Evolutionary conservation across 1,140 invertebrate species (phyloP).

Genomic region (Scaptomyza hsui): DNA sequence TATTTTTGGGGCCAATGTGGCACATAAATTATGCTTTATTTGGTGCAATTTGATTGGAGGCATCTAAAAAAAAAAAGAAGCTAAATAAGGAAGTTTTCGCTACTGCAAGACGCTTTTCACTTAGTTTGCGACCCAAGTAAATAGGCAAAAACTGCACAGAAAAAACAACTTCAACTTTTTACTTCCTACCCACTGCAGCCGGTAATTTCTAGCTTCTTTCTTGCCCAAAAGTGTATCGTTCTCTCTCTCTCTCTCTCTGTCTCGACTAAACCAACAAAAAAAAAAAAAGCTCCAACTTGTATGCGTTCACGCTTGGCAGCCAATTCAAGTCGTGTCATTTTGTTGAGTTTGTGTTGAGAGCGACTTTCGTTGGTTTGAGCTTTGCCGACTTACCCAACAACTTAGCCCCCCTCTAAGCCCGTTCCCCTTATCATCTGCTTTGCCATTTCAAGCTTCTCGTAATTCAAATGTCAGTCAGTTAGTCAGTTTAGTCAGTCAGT

Average conservation of each 20-base stretch:
- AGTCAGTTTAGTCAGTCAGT: conserved; percentile 41
- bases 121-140: conserved; percentile 57
- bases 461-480: conserved; percentile 74
- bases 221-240: conserved; percentile 46
- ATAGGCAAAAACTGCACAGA: conserved; percentile 51
- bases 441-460: conserved; percentile 34
- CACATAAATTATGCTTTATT: conserved; percentile 65
- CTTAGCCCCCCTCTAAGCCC: background rate
- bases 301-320: conserved; percentile 80
- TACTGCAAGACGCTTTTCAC: conserved; percentile 21
- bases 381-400: conserved; percentile 24
- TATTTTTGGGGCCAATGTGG: conserved; percentile 38
- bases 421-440: conserved; percentile 13
- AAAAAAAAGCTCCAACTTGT: conserved; percentile 45
- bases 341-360: conserved; percentile 80
- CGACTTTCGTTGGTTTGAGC: conserved; percentile 39
- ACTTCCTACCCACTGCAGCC: conserved; percentile 17
- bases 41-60: conserved; percentile 66
- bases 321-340: conserved; percentile 81
- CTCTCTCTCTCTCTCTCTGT: conserved; percentile 50
- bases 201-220: conserved; percentile 38
- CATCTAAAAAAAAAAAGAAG: too few species aligned
- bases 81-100: conserved; percentile 11
- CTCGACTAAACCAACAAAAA: conserved; percentile 32
- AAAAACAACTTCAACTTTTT: conserved; percentile 53